phyloP scores from a whole-genome alignment of 2,113 vertebrate genomes.

The Protobothrops mucrosquamatus region DNA sequence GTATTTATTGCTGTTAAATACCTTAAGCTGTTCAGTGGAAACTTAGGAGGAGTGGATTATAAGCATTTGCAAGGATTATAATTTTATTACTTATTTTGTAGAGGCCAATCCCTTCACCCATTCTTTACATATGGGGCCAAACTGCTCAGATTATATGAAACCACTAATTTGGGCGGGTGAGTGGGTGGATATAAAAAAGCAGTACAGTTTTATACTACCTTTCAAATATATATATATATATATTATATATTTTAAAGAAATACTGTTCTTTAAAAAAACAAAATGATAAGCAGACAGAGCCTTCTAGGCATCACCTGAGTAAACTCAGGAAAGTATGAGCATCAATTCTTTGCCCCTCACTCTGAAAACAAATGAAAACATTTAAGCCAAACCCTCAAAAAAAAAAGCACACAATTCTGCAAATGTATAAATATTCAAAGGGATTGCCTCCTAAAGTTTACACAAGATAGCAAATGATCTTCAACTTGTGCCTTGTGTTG shows the following conservation, averaged over 20 bases:
- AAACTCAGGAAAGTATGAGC: background rate
- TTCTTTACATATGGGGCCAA: background rate
- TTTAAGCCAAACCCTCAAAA: background rate
- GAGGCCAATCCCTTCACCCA: background rate
- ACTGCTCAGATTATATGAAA: background rate
- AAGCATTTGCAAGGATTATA: background rate
- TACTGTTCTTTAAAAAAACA: background rate
- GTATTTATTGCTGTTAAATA: background rate
- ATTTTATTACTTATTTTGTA: background rate
- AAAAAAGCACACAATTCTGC: background rate
- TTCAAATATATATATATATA: background rate
- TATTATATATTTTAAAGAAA: background rate
- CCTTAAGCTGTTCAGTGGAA: background rate
- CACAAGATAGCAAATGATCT: background rate
- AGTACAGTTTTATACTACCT: background rate
- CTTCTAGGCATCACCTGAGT: background rate
- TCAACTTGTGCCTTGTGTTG: background rate
- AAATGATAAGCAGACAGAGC: background rate
- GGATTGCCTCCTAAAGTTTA: background rate
- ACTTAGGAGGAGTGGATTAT: background rate
- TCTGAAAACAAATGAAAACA: background rate
- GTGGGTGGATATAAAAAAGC: background rate
- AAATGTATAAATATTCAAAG: background rate
- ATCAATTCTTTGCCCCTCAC: background rate
- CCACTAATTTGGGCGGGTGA: background rate